Evolutionary conservation across 1,140 invertebrate genomes (phyloP).

Genomic region (Bombus pyrosoma): DNA sequence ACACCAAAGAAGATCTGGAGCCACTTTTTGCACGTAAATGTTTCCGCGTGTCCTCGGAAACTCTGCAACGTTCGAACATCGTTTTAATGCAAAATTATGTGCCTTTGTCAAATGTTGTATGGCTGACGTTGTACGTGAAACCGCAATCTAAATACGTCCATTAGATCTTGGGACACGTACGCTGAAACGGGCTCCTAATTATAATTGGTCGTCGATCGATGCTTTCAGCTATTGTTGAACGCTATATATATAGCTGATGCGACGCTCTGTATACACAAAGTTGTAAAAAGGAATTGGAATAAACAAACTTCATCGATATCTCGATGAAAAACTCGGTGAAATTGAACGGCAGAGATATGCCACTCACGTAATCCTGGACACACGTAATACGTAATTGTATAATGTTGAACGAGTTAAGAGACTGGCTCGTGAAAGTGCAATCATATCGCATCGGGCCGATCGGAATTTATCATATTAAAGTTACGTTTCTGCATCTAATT

Average conservation of each 20-base stretch:
- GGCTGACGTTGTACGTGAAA: background rate
- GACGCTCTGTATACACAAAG: background rate
- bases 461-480: constrained; percentile 38
- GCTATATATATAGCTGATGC: too few species aligned
- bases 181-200: background rate
- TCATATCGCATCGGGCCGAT: constrained; percentile 26
- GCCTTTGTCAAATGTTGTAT: background rate
- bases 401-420: constrained; percentile 31
- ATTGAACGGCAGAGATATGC: background rate
- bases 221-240: background rate
- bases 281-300: background rate
- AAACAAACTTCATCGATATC: background rate
- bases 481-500: constrained; percentile 46
- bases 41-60: too few species aligned
- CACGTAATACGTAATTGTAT: constrained; percentile 44
- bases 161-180: background rate
- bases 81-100: background rate
- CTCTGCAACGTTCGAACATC: background rate
- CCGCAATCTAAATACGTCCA: background rate
- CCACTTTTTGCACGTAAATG: background rate
- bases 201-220: background rate
- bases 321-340: background rate
- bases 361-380: constrained; percentile 16
- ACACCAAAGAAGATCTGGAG: background rate
- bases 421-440: constrained; percentile 36